A percentile compares a stretch with the other conserved stretches of the same genome.
Conservation (phyloP, 2,797 vertebrate species). For the Carcharodon carcharias region DNA sequence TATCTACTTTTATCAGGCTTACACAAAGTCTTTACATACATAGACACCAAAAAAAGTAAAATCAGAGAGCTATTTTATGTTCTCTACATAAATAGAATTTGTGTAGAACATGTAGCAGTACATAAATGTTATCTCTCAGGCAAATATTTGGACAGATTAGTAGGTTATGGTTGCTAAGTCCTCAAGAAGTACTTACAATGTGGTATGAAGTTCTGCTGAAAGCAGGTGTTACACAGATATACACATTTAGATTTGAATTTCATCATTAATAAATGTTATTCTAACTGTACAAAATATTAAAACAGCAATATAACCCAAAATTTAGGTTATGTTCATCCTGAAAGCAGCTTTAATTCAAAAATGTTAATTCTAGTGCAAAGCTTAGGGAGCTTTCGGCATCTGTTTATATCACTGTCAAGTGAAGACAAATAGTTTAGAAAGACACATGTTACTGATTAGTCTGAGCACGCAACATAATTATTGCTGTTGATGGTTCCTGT, state of each 20-base stretch:
- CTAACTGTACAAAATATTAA: background rate
- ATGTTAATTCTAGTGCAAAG: background rate
- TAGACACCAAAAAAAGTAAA: background rate
- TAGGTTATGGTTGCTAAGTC: background rate
- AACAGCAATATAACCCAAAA: background rate
- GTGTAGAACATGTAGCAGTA: background rate
- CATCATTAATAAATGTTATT: background rate
- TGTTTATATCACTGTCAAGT: conserved; percentile 31
- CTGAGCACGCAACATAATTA: conserved; percentile 22
- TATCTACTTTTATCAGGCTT: background rate
- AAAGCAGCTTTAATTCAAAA: background rate
- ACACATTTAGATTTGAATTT: background rate
- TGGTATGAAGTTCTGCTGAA: background rate
- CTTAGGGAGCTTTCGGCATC: background rate
- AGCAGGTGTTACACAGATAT: background rate
- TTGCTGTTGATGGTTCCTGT: conserved; percentile 17
- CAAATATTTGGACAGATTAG: conserved; percentile 29
- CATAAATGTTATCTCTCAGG: background rate
- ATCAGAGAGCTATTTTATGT: background rate
- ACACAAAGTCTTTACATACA: background rate
- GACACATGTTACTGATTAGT: conserved; percentile 27
- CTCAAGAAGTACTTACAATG: background rate
- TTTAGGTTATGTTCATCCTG: background rate
- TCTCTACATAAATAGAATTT: background rate
- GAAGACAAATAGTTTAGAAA: conserved; percentile 32